Conservation (phyloP, 2,888 invertebrate species). For the Ectobius pallidus region DNA sequence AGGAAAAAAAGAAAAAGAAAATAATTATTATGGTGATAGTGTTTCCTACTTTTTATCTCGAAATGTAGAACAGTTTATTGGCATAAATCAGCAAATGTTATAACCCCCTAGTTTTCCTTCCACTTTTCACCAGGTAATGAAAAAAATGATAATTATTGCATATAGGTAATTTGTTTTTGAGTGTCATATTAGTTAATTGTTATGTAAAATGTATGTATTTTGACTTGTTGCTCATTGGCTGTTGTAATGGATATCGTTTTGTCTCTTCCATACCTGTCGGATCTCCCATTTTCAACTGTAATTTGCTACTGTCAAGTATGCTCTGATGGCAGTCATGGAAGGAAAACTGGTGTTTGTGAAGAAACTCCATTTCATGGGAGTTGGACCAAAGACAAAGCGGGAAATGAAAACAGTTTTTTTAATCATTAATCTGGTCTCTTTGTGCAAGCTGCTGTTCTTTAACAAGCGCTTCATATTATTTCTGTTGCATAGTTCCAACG, state of each 20-base stretch:
- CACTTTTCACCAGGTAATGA: slow-evolving; percentile 15
- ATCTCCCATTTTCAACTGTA: slow-evolving; percentile 10
- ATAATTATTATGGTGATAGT: slow-evolving; percentile 41
- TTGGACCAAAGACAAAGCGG: slow-evolving; percentile 9
- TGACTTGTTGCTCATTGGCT: slow-evolving; percentile 44
- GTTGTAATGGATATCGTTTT: slow-evolving; percentile 41
- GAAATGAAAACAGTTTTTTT: slow-evolving; percentile 24
- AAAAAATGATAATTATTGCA: slow-evolving; percentile 34
- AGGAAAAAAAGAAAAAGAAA: slow-evolving; percentile 17
- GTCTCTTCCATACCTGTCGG: slow-evolving; percentile 30
- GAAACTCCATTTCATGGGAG: neutral
- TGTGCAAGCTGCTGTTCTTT: slow-evolving; percentile 15
- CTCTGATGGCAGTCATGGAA: slow-evolving; percentile 7
- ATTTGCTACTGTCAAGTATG: neutral
- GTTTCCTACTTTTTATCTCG: slow-evolving; percentile 39
- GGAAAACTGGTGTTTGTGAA: slow-evolving; percentile 24
- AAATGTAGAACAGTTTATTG: slow-evolving; percentile 24
- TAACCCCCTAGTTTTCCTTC: slow-evolving; percentile 31
- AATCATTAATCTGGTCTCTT: slow-evolving; percentile 14
- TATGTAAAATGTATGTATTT: slow-evolving; percentile 43
- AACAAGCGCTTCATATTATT: too few relatives aligned
- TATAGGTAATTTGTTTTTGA: slow-evolving; percentile 29
- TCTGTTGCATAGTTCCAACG: too few relatives aligned
- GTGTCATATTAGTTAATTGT: slow-evolving; percentile 38
- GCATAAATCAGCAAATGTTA: slow-evolving; percentile 18